These are phyloP conservation scores for Physella acuta DNA, from an alignment of 1,140 invertebrate species.

Conservation along the genomic window DNA sequence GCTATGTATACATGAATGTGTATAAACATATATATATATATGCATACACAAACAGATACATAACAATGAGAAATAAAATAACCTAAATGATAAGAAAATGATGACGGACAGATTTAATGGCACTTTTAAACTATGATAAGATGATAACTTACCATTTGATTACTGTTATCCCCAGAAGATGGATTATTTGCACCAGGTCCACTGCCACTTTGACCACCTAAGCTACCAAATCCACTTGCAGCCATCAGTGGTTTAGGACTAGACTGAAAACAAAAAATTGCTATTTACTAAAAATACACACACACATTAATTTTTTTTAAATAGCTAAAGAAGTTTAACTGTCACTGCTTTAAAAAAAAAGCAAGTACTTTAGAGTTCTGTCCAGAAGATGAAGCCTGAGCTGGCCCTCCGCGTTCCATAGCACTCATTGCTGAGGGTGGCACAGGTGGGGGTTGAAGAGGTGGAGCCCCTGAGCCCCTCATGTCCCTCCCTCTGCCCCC, in stretches of 20 bases:
- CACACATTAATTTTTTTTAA: too few relatives aligned
- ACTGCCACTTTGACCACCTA: background rate
- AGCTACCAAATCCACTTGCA: conserved; percentile 6
- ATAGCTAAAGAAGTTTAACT: too few relatives aligned
- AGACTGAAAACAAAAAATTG: too few relatives aligned
- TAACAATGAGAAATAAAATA: too few relatives aligned
- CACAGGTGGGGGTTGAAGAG: conserved; percentile 25
- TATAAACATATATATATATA: too few relatives aligned
- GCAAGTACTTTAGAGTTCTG: background rate
- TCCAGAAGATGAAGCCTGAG: background rate
- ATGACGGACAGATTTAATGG: too few relatives aligned
- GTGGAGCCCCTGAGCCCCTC: conserved; percentile 15
- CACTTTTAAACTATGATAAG: too few relatives aligned
- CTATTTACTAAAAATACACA: too few relatives aligned
- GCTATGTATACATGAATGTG: too few relatives aligned
- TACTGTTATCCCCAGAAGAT: background rate
- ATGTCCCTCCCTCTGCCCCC: conserved; percentile 8
- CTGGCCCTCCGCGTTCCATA: conserved; percentile 16
- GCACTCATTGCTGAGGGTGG: conserved; percentile 18
- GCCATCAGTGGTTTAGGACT: conserved; percentile 17
- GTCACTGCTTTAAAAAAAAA: background rate
- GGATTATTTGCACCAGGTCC: background rate
- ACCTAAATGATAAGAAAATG: too few relatives aligned
- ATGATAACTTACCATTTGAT: conserved; percentile 6
- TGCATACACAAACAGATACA: too few relatives aligned